Evolutionary conservation across 2,113 vertebrate genomes (phyloP), one percentile per base, ranked within the genome.

Genomic region (Aegithalos caudatus): DNA sequence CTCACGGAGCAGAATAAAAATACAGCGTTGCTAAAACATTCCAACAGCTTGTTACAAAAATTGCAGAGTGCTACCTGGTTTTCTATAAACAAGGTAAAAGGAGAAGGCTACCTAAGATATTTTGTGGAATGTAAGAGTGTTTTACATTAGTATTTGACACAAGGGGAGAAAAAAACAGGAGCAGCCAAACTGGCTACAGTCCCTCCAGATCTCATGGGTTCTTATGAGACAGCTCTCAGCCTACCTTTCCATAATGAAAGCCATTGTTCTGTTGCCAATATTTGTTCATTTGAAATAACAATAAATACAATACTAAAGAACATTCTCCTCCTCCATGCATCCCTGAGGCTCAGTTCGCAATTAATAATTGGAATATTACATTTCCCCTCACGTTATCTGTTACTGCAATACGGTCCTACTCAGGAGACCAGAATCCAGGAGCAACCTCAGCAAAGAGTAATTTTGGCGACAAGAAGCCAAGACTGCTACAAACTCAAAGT

Each of bases 221-320:
- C 80, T 87, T 86, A 70, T 22, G 42, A 94, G 91, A 70, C 57
- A 83, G 74, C 16, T 85, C 35, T 47, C 64, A 91, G 53, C 12
- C 57, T 91, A 88, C 89, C 84, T 96, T 86, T 50, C 60, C 66
- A 82, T 76, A 94, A 91, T 42, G 35, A 92, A 89, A 94, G 16
- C 11, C 60, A 66, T 60, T 94, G 71, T 96, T 95, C 81, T 76
- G 20, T 62, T 96, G 91, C 88, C 95, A 97, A 58, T 82, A 40
- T 96, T 92, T 92, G 77, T 91, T 94, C 66, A 92, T 80, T 87
- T 78, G 69, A 94, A 97, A 91, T 74, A 94, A 93, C 21, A 90
- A 48, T 81, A 94, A 93, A 94, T 88, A 62, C 7, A 80, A 83
- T 42, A 69, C 21, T 37, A 90, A 86, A 80, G 47, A 86, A 86